Evolutionary conservation across 2,888 invertebrate genomes (phyloP).

Genomic region (Formica aserva): DNA sequence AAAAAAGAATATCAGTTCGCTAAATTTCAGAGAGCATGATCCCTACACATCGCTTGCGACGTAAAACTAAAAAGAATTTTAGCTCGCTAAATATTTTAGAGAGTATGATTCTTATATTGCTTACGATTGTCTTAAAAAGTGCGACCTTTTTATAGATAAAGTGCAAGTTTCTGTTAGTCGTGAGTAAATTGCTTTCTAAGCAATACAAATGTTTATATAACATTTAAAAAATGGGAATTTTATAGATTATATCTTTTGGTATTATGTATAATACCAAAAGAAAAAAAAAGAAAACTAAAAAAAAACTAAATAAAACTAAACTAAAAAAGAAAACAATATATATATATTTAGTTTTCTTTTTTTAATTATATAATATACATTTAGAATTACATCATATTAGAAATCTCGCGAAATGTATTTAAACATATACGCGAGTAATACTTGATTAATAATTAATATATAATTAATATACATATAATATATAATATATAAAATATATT

Average conservation of each 20-base stretch:
- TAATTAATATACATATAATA: background rate
- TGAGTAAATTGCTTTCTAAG: background rate
- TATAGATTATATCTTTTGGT: background rate
- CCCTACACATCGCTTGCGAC: slow-evolving; percentile 1
- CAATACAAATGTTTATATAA: background rate
- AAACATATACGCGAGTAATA: background rate
- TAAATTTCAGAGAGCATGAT: slow-evolving; percentile 52
- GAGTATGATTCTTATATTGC: slow-evolving; percentile 25
- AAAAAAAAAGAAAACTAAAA: too few relatives aligned
- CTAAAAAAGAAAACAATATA: too few relatives aligned
- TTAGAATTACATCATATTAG: background rate
- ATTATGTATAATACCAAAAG: too few relatives aligned
- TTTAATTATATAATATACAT: too few relatives aligned
- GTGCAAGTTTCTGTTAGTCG: background rate
- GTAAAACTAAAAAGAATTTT: slow-evolving; percentile 18
- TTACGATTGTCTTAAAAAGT: slow-evolving; percentile 1
- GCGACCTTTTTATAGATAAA: background rate
- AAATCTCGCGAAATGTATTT: background rate
- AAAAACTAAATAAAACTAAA: too few relatives aligned
- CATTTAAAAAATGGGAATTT: background rate
- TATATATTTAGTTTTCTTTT: too few relatives aligned
- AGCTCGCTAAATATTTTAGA: slow-evolving; percentile 17
- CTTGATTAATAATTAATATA: background rate
- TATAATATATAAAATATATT: background rate
- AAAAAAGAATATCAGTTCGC: slow-evolving; percentile 42